Percentiles rank a stretch among this genome's conserved stretches.
Evolutionary conservation across 2,113 vertebrate species (phyloP).

Genomic region (Chlorodrepanis virens): DNA sequence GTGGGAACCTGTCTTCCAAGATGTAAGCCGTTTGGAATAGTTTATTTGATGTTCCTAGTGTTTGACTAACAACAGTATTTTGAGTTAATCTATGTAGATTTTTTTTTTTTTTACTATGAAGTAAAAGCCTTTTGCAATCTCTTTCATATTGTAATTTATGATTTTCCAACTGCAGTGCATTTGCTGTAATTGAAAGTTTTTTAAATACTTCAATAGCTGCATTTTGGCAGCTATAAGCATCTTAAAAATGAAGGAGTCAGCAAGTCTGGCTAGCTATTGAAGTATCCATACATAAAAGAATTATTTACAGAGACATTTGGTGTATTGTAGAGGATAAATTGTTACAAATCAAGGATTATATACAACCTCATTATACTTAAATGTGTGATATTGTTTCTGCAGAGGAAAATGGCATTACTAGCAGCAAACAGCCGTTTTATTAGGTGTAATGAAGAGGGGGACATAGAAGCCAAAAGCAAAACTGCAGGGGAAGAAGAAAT

Average conservation of each 20-base stretch:
- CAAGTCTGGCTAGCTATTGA: neutral
- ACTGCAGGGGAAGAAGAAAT: slow-evolving; percentile 91
- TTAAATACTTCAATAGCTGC: neutral
- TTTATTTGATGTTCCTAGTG: neutral
- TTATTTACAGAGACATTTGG: neutral
- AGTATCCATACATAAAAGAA: neutral
- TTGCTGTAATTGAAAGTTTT: neutral
- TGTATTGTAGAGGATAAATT: neutral
- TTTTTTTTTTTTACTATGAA: neutral
- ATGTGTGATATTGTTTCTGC: neutral
- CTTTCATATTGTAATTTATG: neutral
- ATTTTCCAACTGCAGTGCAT: neutral
- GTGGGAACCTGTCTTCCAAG: slow-evolving; percentile 95
- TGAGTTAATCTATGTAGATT: neutral
- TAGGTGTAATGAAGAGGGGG: slow-evolving; percentile 91
- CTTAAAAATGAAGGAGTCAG: neutral
- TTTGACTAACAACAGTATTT: neutral
- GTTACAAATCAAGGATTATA: neutral
- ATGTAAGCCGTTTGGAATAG: slow-evolving; percentile 76
- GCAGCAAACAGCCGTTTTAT: slow-evolving; percentile 95
- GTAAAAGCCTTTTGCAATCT: neutral
- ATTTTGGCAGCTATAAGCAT: neutral
- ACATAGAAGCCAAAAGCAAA: slow-evolving; percentile 91
- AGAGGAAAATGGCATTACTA: slow-evolving; percentile 92
- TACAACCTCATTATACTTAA: neutral